phyloP scores from a whole-genome alignment of 2,113 vertebrate genomes.

The Notarius quadriscutis region DNA sequence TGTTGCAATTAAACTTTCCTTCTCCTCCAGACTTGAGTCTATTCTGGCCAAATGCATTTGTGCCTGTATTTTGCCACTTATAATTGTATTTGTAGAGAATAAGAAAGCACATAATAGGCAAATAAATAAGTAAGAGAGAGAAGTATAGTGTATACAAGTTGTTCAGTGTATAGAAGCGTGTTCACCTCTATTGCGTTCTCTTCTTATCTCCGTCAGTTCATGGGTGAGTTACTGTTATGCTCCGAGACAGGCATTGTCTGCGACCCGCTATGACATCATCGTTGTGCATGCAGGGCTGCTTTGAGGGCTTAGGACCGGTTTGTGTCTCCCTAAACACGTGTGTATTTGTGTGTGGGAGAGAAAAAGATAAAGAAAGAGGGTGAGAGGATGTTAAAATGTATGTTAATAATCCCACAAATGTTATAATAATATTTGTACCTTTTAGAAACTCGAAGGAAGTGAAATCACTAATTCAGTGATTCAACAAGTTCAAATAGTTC shows the following conservation, averaged over 20 bases:
- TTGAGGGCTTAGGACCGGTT: constrained; percentile 48
- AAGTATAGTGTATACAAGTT: neutral
- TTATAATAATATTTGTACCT: neutral
- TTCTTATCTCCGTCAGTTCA: constrained; percentile 20
- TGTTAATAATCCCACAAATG: neutral
- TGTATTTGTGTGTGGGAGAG: neutral
- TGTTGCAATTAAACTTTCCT: neutral
- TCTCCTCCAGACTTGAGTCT: neutral
- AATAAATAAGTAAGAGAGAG: neutral
- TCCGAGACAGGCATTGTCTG: constrained; percentile 57
- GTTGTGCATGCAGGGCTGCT: constrained; percentile 48
- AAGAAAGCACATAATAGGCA: too few relatives aligned
- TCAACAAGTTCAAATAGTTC: neutral
- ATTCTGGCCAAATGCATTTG: neutral
- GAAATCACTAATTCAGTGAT: neutral
- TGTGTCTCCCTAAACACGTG: constrained; percentile 15
- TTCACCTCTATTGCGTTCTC: neutral
- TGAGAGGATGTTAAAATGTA: neutral
- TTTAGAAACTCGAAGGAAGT: neutral
- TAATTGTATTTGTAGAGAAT: neutral
- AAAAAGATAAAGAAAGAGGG: neutral
- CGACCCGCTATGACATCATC: constrained; percentile 61
- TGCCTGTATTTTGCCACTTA: neutral
- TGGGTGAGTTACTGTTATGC: constrained; percentile 51
- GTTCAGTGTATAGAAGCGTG: neutral